These are phyloP conservation scores for Sebastes baramenuke DNA, from an alignment of 2,797 vertebrate species.

Conservation along the genomic window DNA sequence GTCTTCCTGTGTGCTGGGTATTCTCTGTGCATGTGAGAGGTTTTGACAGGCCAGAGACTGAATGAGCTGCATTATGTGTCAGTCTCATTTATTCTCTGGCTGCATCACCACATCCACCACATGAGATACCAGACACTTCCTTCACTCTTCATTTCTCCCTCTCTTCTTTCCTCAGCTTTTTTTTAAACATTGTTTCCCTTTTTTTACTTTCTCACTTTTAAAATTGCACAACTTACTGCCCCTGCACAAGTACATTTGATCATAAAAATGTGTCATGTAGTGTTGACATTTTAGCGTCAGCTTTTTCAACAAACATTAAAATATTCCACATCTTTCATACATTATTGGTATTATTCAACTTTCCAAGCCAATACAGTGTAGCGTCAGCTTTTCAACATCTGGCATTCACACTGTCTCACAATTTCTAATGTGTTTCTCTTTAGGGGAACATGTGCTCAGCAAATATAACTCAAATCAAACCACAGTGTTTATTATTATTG, in stretches of 20 bases:
- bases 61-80: slow-evolving; percentile 11
- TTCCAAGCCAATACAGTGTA: neutral
- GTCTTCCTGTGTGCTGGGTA: neutral
- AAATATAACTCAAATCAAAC: neutral
- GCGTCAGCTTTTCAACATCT: neutral
- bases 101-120: neutral
- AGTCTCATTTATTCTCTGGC: neutral
- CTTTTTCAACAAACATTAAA: neutral
- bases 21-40: neutral
- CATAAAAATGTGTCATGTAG: neutral
- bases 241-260: neutral
- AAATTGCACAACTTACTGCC: neutral
- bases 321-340: neutral
- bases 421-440: too few species aligned
- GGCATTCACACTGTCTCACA: neutral
- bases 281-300: neutral
- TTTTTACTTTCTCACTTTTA: neutral
- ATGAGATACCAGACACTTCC: neutral
- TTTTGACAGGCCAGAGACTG: neutral
- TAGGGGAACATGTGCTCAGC: too few species aligned
- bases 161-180: neutral
- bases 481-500: too few species aligned
- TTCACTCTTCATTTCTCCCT: neutral
- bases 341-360: neutral
- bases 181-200: neutral